Evolutionary conservation across 2,888 invertebrate species (phyloP).

Genomic region (Nasonovia ribisnigri): DNA sequence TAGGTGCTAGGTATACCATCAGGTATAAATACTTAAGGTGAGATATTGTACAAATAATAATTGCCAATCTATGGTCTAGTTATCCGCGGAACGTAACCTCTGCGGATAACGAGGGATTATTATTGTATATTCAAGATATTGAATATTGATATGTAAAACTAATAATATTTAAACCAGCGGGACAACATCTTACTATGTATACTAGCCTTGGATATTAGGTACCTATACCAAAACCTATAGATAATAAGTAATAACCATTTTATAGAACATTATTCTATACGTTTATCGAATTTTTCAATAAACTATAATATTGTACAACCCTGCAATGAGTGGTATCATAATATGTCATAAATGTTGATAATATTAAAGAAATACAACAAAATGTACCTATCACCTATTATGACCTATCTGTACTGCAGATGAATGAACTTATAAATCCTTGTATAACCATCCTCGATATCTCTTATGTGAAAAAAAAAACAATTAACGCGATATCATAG

Average conservation of each 20-base stretch:
- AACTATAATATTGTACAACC: not conserved
- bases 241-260: no score
- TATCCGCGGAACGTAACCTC: no score
- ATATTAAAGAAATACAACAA: not conserved
- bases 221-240: no score
- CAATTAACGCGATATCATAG: not conserved
- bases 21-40: no score
- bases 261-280: no score
- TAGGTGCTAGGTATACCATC: no score
- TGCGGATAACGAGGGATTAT: no score
- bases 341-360: not conserved
- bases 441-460: not conserved
- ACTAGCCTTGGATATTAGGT: not conserved
- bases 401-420: not conserved
- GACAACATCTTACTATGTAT: not conserved
- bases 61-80: no score
- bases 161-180: slow-evolving; percentile 4
- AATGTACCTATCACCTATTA: not conserved
- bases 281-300: not conserved
- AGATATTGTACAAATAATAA: no score
- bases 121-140: not conserved
- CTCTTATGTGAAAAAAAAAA: not conserved
- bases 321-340: not conserved
- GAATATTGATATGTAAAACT: not conserved
- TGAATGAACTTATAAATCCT: slow-evolving; percentile 25